phyloP scores from a whole-genome alignment of 2,113 vertebrate species.

The Polypterus bichir region DNA sequence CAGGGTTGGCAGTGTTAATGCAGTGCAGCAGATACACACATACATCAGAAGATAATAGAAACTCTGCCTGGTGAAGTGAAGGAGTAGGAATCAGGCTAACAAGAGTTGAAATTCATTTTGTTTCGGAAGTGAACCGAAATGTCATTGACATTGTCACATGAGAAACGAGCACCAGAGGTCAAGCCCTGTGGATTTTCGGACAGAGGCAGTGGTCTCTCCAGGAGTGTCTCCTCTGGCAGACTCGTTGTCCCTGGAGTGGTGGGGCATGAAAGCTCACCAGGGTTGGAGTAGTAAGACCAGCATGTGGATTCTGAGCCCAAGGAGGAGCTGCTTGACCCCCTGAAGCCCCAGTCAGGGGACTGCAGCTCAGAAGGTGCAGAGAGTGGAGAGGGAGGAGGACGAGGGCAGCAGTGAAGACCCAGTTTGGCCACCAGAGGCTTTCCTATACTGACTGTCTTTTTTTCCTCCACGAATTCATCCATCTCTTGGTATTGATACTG shows the following conservation, averaged over 20 bases:
- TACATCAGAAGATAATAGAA: too few relatives aligned
- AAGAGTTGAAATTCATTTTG: slow-evolving; percentile 33
- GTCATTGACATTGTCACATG: slow-evolving; percentile 24
- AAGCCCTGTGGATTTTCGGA: slow-evolving; percentile 18
- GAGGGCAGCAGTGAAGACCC: slow-evolving; percentile 45
- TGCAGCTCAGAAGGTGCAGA: slow-evolving; percentile 10
- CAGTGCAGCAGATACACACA: too few relatives aligned
- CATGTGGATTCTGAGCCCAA: slow-evolving; percentile 16
- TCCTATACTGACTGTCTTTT: slow-evolving; percentile 44
- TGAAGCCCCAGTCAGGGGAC: slow-evolving; percentile 6
- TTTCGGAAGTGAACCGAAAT: slow-evolving; percentile 32
- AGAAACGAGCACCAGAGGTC: slow-evolving; percentile 25
- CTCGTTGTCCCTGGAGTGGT: slow-evolving; percentile 30
- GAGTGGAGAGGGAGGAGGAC: slow-evolving; percentile 12
- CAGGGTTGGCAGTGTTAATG: too few relatives aligned
- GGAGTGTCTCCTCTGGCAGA: slow-evolving; percentile 51
- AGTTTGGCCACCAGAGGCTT: slow-evolving; percentile 75
- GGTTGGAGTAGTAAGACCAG: slow-evolving; percentile 14
- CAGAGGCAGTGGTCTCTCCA: slow-evolving; percentile 21
- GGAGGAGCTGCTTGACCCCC: slow-evolving; percentile 1
- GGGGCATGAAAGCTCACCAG: neutral
- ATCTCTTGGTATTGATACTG: slow-evolving; percentile 57
- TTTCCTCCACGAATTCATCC: slow-evolving; percentile 62
- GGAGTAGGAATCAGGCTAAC: slow-evolving; percentile 15
- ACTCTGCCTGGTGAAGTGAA: too few relatives aligned